Conservation (phyloP, 2,113 vertebrate species). For the Ammodytes marinus region DNA sequence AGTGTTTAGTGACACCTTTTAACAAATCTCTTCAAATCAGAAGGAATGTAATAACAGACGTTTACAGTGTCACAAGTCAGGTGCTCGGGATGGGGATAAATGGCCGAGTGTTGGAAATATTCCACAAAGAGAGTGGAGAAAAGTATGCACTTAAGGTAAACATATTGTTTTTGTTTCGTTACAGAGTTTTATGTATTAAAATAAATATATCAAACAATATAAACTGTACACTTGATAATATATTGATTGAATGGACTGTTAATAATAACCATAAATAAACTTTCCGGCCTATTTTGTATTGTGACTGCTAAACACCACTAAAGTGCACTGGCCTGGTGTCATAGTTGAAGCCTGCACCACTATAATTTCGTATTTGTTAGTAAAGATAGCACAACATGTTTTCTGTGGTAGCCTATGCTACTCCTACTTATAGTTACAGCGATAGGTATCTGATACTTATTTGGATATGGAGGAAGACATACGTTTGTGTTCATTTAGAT, state of each 20-base stretch:
- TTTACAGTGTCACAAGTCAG: slow-evolving; percentile 91
- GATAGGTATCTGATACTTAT: not conserved
- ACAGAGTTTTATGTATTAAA: too few species aligned
- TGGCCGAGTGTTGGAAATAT: slow-evolving; percentile 91
- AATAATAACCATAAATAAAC: not conserved
- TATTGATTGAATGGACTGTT: not conserved
- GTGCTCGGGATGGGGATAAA: slow-evolving; percentile 92
- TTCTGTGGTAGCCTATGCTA: not conserved
- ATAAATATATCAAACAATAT: not conserved
- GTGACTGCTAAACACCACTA: not conserved
- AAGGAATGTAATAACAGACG: slow-evolving; percentile 91
- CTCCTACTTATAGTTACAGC: not conserved
- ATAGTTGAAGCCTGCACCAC: not conserved
- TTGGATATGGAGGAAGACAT: not conserved
- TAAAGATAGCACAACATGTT: not conserved
- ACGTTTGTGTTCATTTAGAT: not conserved
- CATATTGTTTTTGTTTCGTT: not conserved
- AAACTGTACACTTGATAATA: not conserved
- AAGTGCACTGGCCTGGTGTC: not conserved
- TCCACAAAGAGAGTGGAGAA: slow-evolving; percentile 87
- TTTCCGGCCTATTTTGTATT: not conserved
- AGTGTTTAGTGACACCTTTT: slow-evolving; percentile 77
- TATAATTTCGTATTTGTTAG: not conserved
- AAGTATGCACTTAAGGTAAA: slow-evolving; percentile 91
- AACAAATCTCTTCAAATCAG: slow-evolving; percentile 81